A percentile compares a stretch with the other conserved stretches of the same genome.
phyloP scores from a whole-genome alignment of 2,888 invertebrate genomes.

The Pristionchus exspectatus region DNA sequence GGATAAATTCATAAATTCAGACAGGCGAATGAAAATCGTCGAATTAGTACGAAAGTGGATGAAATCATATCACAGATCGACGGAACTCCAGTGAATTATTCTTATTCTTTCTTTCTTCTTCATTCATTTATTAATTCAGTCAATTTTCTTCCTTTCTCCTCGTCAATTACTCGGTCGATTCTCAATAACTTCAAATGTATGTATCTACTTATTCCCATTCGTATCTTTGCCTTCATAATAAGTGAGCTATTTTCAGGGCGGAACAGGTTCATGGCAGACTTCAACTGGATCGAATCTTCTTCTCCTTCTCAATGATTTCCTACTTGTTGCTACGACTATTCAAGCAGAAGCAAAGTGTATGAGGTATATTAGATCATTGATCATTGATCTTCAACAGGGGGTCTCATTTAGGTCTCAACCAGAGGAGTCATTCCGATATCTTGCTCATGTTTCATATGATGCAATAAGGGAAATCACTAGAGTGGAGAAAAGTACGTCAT shows the following conservation, averaged over 20 bases:
- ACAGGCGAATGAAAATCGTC: conserved; percentile 27
- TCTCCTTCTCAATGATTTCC: conserved; percentile 42
- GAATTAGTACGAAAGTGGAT: neutral
- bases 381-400: neutral
- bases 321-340: neutral
- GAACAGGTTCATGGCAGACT: conserved; percentile 3
- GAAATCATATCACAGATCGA: conserved; percentile 27
- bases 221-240: neutral
- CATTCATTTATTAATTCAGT: neutral
- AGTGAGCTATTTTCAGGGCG: neutral
- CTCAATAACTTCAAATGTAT: neutral
- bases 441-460: neutral
- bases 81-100: neutral
- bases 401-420: neutral
- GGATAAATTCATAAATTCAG: neutral
- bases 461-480: conserved; percentile 29
- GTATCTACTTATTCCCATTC: neutral
- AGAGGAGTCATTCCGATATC: conserved; percentile 29
- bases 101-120: neutral
- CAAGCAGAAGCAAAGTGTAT: conserved; percentile 11
- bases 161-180: conserved; percentile 43
- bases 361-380: neutral
- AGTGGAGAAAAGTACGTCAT: conserved; percentile 26
- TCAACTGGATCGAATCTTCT: conserved; percentile 1
- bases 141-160: conserved; percentile 32